Evolutionary conservation across 2,888 invertebrate species (phyloP).

Genomic region (Meteorus colon): DNA sequence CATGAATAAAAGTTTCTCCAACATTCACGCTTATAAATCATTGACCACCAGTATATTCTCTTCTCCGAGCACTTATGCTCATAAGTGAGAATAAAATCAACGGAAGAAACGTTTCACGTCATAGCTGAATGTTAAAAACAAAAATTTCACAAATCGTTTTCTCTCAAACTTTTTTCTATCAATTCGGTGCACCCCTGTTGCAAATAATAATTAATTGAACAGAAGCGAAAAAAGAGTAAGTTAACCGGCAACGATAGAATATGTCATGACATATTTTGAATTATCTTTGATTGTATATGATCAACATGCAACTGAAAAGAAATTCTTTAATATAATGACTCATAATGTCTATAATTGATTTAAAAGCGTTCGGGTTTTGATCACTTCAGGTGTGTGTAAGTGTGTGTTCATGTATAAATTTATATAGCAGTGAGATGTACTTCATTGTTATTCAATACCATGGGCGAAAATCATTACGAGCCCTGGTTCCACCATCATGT

Average conservation of each 20-base stretch:
- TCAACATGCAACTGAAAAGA: background rate
- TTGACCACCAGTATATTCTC: background rate
- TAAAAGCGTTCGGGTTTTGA: constrained; percentile 41
- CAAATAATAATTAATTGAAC: background rate
- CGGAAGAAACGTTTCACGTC: background rate
- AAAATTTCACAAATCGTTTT: background rate
- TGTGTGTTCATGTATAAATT: constrained; percentile 20
- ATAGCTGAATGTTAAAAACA: background rate
- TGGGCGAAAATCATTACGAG: constrained; percentile 99
- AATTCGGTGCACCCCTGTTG: background rate
- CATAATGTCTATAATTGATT: constrained; percentile 40
- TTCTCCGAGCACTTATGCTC: background rate
- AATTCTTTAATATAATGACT: constrained; percentile 39
- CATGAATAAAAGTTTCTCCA: background rate
- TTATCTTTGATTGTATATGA: background rate
- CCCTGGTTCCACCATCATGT: constrained; percentile 97
- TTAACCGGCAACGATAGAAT: background rate
- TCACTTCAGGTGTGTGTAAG: constrained; percentile 11
- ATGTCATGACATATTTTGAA: background rate
- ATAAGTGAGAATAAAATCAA: background rate
- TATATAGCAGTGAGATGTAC: constrained; percentile 26
- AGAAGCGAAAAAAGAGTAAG: background rate
- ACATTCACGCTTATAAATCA: background rate
- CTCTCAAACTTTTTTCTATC: background rate
- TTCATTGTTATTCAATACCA: constrained; percentile 83